Conservation (phyloP, 2,113 vertebrate genomes). For the Varanus komodoensis region DNA sequence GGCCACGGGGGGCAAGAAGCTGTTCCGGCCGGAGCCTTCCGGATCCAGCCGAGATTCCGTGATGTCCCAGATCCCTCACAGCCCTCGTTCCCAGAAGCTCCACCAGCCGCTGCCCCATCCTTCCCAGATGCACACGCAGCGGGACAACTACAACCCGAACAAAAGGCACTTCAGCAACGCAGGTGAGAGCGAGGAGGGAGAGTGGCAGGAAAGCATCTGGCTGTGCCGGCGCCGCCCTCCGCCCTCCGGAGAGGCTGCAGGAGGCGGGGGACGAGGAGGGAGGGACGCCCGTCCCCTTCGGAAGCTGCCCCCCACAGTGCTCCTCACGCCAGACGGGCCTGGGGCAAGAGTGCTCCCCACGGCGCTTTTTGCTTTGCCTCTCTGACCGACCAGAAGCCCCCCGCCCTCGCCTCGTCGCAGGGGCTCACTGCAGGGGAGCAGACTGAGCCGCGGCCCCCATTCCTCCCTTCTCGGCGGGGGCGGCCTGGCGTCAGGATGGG, state of each 20-base stretch:
- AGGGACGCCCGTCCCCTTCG: background rate
- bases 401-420: no score
- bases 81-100: slow-evolving; percentile 81
- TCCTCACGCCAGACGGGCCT: background rate
- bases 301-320: no score
- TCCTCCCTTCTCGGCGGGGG: no score
- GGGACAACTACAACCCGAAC: slow-evolving; percentile 87
- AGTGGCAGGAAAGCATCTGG: background rate
- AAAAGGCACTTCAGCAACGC: slow-evolving; percentile 92
- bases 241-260: background rate
- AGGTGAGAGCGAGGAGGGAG: slow-evolving; percentile 72
- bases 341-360: no score
- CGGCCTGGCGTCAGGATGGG: no score
- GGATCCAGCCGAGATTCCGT: slow-evolving; percentile 90
- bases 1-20: slow-evolving; percentile 81
- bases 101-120: slow-evolving; percentile 79
- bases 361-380: no score
- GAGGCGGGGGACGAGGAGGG: background rate
- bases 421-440: no score
- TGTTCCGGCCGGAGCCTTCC: slow-evolving; percentile 88
- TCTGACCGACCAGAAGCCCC: no score
- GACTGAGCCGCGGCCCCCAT: no score
- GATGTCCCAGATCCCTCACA: slow-evolving; percentile 82
- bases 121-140: slow-evolving; percentile 85
- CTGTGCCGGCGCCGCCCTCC: no score